Base-by-base conservation (phyloP, 2,888 invertebrate genomes). In the Steinernema scapterisci region DNA sequence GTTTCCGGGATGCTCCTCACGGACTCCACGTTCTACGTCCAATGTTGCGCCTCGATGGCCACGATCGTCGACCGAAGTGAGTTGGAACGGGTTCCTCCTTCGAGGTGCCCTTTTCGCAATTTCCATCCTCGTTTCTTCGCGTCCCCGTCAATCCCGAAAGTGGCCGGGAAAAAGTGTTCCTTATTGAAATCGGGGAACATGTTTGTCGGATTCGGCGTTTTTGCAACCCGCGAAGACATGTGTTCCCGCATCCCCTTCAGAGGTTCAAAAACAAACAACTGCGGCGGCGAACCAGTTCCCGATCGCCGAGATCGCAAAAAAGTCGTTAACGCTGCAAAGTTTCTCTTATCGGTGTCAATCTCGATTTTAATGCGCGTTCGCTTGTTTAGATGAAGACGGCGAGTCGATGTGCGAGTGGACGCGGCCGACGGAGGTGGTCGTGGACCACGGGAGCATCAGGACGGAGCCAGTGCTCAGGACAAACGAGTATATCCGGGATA, bases 1-100 rank as follows among this genome's bases (percentile, higher is more conserved):
- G 84, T 87, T 48, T 79, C 85, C 27, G 86, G 86, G 25, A 81
- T 86, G 71, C 80, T 86, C 46, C 79, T 86, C 54, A 85, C 85
- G 76, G 74, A 80, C 23, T 80, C 83, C 73, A 81, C 80, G 23
- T 78, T 84, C 63, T 79, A 85, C 79, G 78, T 85, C 23, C 83
- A 84, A 44, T 86, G 86, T 74, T 86, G 86, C 77, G 82, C 85
- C 56, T 83, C 86, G 25, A 71, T 86, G 74, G 80, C 84, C 43
- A 85, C 85, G 27, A 74, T 82, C 74, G 81, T 86, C 51, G 81
- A 80, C 71, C 79, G 78, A 73, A 82, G 83, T 83, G 7, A 72
- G 38, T 73, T 56, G n/a, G 25, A 27, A 27, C 45, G 51, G 31
- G 31, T 51, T n/a, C 21, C 51, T 43, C 25, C 16, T 27, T 25